Evolutionary conservation across 2,888 invertebrate genomes (phyloP).

Genomic region (Chrysolina haemoptera): DNA sequence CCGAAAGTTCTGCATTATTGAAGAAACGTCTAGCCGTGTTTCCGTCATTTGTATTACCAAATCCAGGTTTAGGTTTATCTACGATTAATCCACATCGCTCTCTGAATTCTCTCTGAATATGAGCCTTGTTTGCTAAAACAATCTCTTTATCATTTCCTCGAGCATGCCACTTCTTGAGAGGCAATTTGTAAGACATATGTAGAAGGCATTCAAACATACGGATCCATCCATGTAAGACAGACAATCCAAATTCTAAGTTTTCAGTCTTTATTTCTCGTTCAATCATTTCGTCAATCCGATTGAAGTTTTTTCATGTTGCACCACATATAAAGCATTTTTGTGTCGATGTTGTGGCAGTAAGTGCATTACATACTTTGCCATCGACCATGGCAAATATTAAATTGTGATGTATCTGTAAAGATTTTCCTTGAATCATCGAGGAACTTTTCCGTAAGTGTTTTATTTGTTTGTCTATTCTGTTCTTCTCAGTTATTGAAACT

Average conservation of each 20-base stretch:
- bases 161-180: constrained; percentile 14
- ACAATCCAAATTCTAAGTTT: constrained; percentile 32
- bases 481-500: constrained; percentile 34
- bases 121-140: constrained; percentile 18
- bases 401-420: constrained; percentile 5
- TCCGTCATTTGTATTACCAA: constrained; percentile 51
- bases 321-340: constrained; percentile 34
- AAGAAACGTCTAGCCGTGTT: constrained; percentile 41
- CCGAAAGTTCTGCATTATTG: constrained; percentile 2
- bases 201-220: constrained; percentile 39
- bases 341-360: constrained; percentile 32
- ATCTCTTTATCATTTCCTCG: constrained; percentile 29
- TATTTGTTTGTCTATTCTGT: constrained; percentile 28
- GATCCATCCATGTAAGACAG: constrained; percentile 39
- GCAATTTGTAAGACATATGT: constrained; percentile 17
- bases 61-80: constrained; percentile 32
- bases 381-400: constrained; percentile 34
- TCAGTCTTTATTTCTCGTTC: background rate
- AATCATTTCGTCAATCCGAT: constrained; percentile 25
- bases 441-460: constrained; percentile 20
- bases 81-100: background rate
- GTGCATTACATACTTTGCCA: constrained; percentile 34
- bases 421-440: constrained; percentile 15
- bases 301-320: constrained; percentile 35
- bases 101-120: constrained; percentile 39